Conservation (phyloP, 2,113 vertebrate species). For the Pangasianodon gigas region DNA sequence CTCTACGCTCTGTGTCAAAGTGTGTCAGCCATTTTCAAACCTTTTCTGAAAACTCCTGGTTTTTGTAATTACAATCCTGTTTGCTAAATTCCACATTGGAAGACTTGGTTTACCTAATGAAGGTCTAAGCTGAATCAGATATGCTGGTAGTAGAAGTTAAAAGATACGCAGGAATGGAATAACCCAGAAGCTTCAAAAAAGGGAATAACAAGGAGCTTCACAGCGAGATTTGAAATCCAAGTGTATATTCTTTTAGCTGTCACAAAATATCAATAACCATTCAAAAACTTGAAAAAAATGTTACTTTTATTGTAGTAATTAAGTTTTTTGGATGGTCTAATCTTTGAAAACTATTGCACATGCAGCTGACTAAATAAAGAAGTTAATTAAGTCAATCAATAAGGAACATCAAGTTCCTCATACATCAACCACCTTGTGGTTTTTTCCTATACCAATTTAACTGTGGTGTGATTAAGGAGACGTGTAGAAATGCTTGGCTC, state of each 20-base stretch:
- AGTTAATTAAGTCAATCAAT: background rate
- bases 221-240: background rate
- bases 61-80: background rate
- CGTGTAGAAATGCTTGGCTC: constrained; percentile 24
- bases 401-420: background rate
- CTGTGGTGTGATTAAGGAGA: constrained; percentile 4
- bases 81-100: background rate
- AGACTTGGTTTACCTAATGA: background rate
- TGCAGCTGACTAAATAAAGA: background rate
- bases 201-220: background rate
- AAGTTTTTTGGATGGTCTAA: background rate
- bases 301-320: background rate
- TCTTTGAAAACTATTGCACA: background rate
- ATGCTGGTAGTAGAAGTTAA: background rate
- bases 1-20: background rate
- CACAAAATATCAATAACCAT: background rate
- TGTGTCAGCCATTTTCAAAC: background rate
- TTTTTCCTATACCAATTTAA: constrained; percentile 2
- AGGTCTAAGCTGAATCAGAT: background rate
- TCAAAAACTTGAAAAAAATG: too few relatives aligned
- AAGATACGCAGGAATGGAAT: background rate
- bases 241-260: background rate
- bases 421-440: background rate
- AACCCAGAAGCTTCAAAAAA: background rate
- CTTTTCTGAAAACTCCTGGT: background rate